Base-by-base conservation (phyloP, 1,140 invertebrate genomes). In the Psilanteris sp. region DNA sequence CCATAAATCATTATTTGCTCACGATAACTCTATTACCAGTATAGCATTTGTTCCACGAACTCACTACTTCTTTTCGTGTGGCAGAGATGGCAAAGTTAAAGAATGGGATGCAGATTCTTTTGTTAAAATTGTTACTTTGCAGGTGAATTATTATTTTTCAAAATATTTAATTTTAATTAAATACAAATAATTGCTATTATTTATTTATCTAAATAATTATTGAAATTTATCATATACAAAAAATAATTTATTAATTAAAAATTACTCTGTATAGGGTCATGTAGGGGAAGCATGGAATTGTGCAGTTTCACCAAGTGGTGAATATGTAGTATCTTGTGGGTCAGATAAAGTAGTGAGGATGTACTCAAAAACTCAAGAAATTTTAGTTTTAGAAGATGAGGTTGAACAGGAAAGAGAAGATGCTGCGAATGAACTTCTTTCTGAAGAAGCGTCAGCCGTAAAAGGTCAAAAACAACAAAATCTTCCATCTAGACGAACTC, bases 71-170 rank as follows among this genome's bases (percentile, higher is more conserved):
- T 99, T 99, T 84, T 95, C 95, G 1, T 93, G 92, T 55, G 95
- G 96, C 0, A 98, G 96, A 88, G 98, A 99, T 89, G 96, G 96
- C 1, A 94, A 93, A 82, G 89, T 99, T 0, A 98, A 98, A 87
- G 93, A 99, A 86, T 99, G 98, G 97, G 98, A 99, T 90, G 97
- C 92, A 0, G 97, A 99, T 84, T 95, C 90, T 41, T 99, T 96
- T 84, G 91, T 97, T 78, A 95, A 96, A 88, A 96, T 98, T 50
- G 89, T 94, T 4, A 97, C 96, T 0, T 86, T 99, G n/a, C 91
- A 95, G 86, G 95, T 77, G 16, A 16, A 18, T 24, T 15, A 39
- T 11, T 6, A 41, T 62, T 29, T 20, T 20, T 20, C 18, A 1
- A 20, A 4, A 5, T 22, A 9, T 10, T 39, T 10, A 6, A 20